These are phyloP conservation scores for Diplodus sargus DNA, from an alignment of 2,797 vertebrate genomes.

Conservation along the genomic window DNA sequence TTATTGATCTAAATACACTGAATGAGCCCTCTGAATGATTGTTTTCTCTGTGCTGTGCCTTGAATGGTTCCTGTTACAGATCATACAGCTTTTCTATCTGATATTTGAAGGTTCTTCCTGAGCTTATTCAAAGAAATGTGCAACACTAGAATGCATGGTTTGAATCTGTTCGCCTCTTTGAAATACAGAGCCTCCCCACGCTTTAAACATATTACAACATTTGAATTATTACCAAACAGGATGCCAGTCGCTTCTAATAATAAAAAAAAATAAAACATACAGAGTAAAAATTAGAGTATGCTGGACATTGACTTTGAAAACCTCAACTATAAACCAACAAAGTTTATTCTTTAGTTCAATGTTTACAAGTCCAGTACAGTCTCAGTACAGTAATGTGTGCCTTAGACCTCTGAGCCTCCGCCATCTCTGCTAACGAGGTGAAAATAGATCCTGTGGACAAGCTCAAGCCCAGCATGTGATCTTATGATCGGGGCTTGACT, in stretches of 20 bases:
- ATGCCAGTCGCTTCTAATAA: neutral
- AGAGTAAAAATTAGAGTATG: neutral
- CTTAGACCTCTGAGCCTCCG: conserved; percentile 23
- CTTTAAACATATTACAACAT: conserved; percentile 5
- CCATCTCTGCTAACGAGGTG: conserved; percentile 6
- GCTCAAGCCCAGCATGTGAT: neutral
- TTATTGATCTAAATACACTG: conserved; percentile 1
- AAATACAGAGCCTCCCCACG: neutral
- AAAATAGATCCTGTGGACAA: conserved; percentile 6
- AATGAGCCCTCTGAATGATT: neutral
- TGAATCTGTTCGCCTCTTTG: conserved; percentile 6
- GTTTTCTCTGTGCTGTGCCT: conserved; percentile 35
- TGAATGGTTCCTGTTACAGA: conserved; percentile 22
- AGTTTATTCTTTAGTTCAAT: neutral
- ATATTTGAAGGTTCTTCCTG: conserved; percentile 5
- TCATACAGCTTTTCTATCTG: neutral
- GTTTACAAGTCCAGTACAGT: neutral
- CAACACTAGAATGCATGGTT: conserved; percentile 14
- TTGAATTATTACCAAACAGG: neutral
- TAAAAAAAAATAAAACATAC: neutral
- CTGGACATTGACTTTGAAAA: neutral
- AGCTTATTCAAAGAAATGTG: neutral
- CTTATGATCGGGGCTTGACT: conserved; percentile 12
- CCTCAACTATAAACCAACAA: neutral
- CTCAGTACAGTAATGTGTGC: conserved; percentile 10